phyloP scores from a whole-genome alignment of 37 sponge, comb jelly and placozoan species.

The Tethya wilhelma region DNA sequence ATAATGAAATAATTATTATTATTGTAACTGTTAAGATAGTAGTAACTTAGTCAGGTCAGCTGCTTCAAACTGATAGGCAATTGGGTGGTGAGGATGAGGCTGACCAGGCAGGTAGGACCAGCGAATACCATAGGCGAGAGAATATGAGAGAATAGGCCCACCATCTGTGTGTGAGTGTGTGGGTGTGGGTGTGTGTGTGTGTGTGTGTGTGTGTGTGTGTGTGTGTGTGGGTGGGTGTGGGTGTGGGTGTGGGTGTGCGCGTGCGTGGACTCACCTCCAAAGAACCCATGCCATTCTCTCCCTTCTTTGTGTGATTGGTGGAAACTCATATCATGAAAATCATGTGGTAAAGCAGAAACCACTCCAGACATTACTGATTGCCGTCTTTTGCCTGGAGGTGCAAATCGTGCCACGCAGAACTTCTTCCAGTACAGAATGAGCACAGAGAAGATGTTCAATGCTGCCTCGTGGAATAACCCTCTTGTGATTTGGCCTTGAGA shows the following conservation, averaged over 20 bases:
- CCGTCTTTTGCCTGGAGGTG: constrained; percentile 9
- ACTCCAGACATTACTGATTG: background rate
- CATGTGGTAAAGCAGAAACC: background rate
- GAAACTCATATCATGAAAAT: too few species aligned
- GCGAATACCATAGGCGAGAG: constrained; percentile 43
- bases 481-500: constrained; percentile 62
- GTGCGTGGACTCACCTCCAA: background rate
- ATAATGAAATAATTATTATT: too few species aligned
- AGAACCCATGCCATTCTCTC: background rate
- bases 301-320: background rate
- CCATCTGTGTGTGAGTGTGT: background rate
- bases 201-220: too few species aligned
- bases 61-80: too few species aligned
- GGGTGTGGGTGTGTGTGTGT: too few species aligned
- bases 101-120: constrained; percentile 52
- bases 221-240: too few species aligned
- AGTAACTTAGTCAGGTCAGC: too few species aligned
- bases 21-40: too few species aligned
- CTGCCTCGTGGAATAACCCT: constrained; percentile 91
- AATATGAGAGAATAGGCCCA: constrained; percentile 64
- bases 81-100: too few species aligned
- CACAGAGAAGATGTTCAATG: constrained; percentile 74
- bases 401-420: constrained; percentile 21
- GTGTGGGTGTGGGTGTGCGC: too few species aligned
- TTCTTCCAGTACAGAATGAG: constrained; percentile 90